Conservation (phyloP, 2,888 invertebrate genomes). For the Phyllotreta cruciferae region DNA sequence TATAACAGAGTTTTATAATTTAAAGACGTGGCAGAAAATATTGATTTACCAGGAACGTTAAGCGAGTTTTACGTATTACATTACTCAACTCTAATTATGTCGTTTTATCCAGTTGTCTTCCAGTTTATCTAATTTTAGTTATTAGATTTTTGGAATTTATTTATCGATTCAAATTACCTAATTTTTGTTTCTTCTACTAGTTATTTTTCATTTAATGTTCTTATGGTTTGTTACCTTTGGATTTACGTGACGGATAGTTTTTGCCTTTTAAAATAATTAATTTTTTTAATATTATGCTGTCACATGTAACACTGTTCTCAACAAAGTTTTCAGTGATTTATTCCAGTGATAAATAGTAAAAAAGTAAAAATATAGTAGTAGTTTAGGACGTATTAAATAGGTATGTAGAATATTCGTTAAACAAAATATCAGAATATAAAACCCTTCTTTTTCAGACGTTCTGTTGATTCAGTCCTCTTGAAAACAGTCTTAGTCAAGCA, state of each 20-base stretch:
- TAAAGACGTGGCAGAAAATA: no score
- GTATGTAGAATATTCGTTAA: slow-evolving; percentile 46
- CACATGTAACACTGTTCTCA: background rate
- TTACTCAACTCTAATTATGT: no score
- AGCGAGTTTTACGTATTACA: no score
- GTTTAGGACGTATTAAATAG: slow-evolving; percentile 40
- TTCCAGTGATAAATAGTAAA: slow-evolving; percentile 27
- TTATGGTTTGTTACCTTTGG: background rate
- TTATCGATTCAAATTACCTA: no score
- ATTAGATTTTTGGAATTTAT: no score
- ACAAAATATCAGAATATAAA: slow-evolving; percentile 48
- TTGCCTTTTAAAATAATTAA: background rate
- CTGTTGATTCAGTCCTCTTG: slow-evolving; percentile 49
- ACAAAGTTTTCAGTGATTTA: slow-evolving; percentile 34
- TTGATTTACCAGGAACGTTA: no score
- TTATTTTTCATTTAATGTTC: no score
- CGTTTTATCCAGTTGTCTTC: no score
- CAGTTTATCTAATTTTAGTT: no score
- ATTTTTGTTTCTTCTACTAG: no score
- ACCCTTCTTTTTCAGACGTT: slow-evolving; percentile 51
- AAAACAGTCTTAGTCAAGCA: slow-evolving; percentile 16
- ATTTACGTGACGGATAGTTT: background rate
- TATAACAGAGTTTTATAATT: no score
- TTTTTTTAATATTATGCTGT: slow-evolving; percentile 3
- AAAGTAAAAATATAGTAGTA: slow-evolving; percentile 34